A percentile compares a stretch with the other conserved stretches of the same genome.
Conservation (phyloP, 2,888 invertebrate genomes). For the Metalampra italica region DNA sequence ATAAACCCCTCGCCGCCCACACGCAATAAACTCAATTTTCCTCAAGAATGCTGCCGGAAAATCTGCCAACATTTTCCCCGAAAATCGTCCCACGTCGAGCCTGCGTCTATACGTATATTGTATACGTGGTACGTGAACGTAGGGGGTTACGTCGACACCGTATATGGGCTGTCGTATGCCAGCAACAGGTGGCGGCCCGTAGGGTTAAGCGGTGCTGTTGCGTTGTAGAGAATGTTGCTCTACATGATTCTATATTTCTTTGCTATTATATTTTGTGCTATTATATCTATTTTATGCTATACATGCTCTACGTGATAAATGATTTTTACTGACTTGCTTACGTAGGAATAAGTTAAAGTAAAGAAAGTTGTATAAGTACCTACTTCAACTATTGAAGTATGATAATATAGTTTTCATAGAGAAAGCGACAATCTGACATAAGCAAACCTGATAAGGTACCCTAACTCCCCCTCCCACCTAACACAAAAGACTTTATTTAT, state of each 20-base stretch:
- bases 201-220: conserved; percentile 63
- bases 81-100: conserved; percentile 15
- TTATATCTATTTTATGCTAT: no score
- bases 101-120: conserved; percentile 20
- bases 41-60: conserved; percentile 31
- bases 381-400: no score
- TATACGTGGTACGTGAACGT: conserved; percentile 22
- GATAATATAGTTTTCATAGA: no score
- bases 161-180: conserved; percentile 61
- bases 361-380: no score
- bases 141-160: conserved; percentile 43
- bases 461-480: no score
- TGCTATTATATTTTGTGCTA: not conserved
- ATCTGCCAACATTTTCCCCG: conserved; percentile 18
- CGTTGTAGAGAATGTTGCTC: conserved; percentile 39
- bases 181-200: conserved; percentile 75
- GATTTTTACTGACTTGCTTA: no score
- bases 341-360: no score
- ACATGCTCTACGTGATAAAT: no score
- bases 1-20: conserved; percentile 51
- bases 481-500: no score
- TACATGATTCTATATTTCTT: conserved; percentile 20
- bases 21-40: conserved; percentile 65
- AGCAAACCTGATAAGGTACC: no score
- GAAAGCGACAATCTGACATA: no score